Conservation (phyloP, 2,888 invertebrate species). For the Drosophila aldrichi region DNA sequence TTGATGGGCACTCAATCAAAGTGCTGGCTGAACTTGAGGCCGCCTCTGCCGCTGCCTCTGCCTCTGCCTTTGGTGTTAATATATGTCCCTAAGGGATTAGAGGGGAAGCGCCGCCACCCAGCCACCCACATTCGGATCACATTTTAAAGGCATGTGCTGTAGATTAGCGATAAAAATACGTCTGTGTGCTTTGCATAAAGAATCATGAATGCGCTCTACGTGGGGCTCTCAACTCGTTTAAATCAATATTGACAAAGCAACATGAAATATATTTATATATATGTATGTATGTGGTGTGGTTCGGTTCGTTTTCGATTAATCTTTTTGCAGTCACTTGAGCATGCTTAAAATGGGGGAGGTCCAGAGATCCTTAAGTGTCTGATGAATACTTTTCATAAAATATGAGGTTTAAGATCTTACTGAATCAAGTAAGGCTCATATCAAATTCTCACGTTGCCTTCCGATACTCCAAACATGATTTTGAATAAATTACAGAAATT, state of each 20-base stretch:
- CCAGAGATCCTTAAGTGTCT: not conserved
- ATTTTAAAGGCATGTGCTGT: constrained; percentile 45
- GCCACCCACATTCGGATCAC: constrained; percentile 1
- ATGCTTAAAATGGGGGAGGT: not conserved
- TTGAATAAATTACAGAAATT: too few species aligned
- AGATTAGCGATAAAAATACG: constrained; percentile 51
- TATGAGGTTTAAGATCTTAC: not conserved
- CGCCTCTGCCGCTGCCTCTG: constrained; percentile 8
- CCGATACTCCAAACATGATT: too few species aligned
- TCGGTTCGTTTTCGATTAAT: not conserved
- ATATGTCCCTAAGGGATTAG: constrained; percentile 43
- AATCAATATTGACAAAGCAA: not conserved
- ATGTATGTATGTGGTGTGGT: too few species aligned
- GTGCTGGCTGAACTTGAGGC: constrained; percentile 53
- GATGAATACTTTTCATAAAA: not conserved
- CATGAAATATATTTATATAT: not conserved
- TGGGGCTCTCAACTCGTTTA: not conserved
- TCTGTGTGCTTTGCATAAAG: constrained; percentile 12
- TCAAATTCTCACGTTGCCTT: too few species aligned
- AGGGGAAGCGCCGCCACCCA: not conserved
- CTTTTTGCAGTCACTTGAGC: not conserved
- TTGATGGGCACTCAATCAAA: constrained; percentile 80
- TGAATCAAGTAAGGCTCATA: not conserved
- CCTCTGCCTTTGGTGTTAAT: constrained; percentile 58
- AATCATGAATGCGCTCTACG: constrained; percentile 5